Conservation (phyloP, 2,888 invertebrate species). For the Chrysomela aeneicollis region DNA sequence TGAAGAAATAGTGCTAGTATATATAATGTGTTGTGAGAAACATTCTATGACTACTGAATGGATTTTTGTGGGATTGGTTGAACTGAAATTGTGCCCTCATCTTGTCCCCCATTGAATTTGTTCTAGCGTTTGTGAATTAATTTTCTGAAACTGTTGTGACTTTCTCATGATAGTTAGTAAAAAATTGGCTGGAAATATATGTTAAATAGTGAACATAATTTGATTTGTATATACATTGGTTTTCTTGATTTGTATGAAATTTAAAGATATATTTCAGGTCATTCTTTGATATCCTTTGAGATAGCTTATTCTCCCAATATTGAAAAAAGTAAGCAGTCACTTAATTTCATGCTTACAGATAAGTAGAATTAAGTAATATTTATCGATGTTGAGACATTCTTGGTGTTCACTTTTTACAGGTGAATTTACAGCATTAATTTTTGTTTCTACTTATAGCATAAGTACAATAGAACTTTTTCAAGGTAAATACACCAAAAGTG, state of each 20-base stretch:
- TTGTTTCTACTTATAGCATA: conserved; percentile 28
- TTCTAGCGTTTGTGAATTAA: neutral
- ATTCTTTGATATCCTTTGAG: conserved; percentile 6
- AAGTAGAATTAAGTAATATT: conserved; percentile 22
- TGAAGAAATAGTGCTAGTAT: too few relatives aligned
- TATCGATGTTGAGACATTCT: conserved; percentile 28
- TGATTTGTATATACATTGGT: conserved; percentile 30
- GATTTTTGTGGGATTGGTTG: neutral
- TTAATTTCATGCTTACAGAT: conserved; percentile 26
- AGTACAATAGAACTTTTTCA: conserved; percentile 23
- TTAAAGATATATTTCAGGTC: conserved; percentile 29
- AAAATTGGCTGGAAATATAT: conserved; percentile 22
- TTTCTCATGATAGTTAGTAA: neutral
- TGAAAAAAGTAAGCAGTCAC: conserved; percentile 23
- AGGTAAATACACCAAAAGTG: conserved; percentile 25
- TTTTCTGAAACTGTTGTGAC: conserved; percentile 17
- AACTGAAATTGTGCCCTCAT: neutral
- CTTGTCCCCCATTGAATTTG: neutral
- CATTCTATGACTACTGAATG: neutral
- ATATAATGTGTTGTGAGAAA: neutral
- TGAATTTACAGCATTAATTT: conserved; percentile 25
- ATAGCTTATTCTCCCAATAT: conserved; percentile 19
- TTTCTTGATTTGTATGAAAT: conserved; percentile 21
- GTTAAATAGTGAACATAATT: conserved; percentile 28
- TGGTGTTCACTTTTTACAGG: conserved; percentile 30